Conservation (phyloP, 1,140 invertebrate genomes). For the Neodiprion fabricii region DNA sequence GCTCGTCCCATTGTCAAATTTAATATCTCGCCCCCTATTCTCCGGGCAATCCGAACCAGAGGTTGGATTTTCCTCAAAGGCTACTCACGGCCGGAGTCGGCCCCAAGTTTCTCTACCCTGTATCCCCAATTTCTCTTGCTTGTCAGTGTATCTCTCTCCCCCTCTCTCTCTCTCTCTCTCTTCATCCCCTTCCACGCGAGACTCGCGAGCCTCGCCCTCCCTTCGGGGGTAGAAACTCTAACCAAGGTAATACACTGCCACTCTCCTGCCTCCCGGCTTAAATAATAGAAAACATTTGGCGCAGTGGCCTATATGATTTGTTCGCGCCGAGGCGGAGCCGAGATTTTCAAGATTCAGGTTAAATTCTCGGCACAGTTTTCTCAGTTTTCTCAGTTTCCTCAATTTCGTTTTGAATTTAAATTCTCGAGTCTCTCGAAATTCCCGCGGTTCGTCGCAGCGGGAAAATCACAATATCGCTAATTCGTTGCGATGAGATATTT, state of each 20-base stretch:
- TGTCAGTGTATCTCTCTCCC: background rate
- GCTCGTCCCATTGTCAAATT: background rate
- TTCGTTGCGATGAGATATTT: no score
- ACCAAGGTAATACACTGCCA: conserved; percentile 7
- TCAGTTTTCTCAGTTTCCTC: no score
- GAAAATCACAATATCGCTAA: no score
- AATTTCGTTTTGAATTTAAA: no score
- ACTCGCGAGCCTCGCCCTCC: background rate
- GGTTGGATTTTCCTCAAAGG: conserved; percentile 1
- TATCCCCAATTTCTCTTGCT: background rate
- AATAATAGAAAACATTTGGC: conserved; percentile 6
- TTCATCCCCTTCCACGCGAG: background rate
- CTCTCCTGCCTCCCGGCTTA: background rate
- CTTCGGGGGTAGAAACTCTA: background rate
- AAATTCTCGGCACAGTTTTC: no score
- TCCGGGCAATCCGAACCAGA: background rate
- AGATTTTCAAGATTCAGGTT: background rate
- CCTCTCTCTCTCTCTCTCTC: background rate
- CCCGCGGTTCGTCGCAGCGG: no score
- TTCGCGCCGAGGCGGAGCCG: background rate
- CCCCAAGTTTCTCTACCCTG: background rate
- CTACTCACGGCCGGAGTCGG: background rate
- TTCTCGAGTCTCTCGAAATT: no score
- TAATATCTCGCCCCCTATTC: background rate
- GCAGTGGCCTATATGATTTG: conserved; percentile 1